These are phyloP conservation scores for Bombyx mandarina DNA, from an alignment of 1,140 invertebrate genomes.

Conservation along the genomic window DNA sequence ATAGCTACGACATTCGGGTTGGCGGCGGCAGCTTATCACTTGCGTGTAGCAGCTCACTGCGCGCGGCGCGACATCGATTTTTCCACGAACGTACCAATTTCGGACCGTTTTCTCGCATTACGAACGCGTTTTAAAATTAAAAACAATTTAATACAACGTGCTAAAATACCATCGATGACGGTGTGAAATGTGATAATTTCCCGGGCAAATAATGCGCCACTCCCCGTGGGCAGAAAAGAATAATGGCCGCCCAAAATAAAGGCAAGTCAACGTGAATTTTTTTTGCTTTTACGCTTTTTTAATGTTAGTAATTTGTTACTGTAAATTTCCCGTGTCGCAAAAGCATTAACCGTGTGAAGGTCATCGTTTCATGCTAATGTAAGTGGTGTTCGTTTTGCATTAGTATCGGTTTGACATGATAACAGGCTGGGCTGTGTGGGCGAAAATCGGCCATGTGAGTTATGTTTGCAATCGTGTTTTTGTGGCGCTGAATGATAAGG, in stretches of 20 bases:
- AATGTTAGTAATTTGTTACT: too few relatives aligned
- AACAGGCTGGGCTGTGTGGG: constrained; percentile 41
- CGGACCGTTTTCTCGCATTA: constrained; percentile 49
- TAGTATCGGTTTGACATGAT: constrained; percentile 42
- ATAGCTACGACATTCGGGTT: constrained; percentile 16
- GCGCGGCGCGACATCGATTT: constrained; percentile 65
- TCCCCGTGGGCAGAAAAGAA: constrained; percentile 25
- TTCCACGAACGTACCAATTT: constrained; percentile 60
- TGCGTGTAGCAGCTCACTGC: constrained; percentile 40
- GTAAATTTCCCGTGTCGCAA: too few relatives aligned
- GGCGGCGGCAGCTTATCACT: constrained; percentile 44
- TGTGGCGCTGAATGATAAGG: constrained; percentile 29
- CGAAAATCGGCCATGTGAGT: constrained; percentile 48
- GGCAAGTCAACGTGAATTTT: constrained; percentile 26
- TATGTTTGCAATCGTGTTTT: constrained; percentile 46
- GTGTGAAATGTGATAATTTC: constrained; percentile 36
- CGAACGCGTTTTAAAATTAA: constrained; percentile 44
- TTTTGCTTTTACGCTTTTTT: constrained; percentile 12
- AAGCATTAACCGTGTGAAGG: too few relatives aligned
- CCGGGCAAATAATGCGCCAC: constrained; percentile 45
- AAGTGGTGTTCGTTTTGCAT: constrained; percentile 21
- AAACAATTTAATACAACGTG: constrained; percentile 14
- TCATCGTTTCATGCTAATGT: constrained; percentile 24
- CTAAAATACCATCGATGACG: constrained; percentile 15
- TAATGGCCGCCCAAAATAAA: constrained; percentile 63